Evolutionary conservation across 2,113 vertebrate species (phyloP).

Genomic region (Alligator sinensis): DNA sequence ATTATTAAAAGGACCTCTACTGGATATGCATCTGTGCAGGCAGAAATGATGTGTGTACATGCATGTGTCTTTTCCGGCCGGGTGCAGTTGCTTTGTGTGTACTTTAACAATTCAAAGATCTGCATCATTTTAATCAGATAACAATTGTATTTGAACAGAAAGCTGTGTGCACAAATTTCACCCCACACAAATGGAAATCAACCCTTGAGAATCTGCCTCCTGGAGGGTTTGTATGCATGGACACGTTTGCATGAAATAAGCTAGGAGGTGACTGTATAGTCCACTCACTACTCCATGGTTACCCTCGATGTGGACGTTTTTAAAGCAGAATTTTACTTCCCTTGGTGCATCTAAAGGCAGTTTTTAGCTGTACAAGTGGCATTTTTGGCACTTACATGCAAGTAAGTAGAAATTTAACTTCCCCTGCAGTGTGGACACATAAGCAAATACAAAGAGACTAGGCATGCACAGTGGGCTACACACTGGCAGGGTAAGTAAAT

Average conservation of each 20-base stretch:
- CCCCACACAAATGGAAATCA: constrained; percentile 4
- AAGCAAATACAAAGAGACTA: too few relatives aligned
- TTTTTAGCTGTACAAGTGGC: too few relatives aligned
- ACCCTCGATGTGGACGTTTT: too few relatives aligned
- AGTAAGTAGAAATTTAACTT: too few relatives aligned
- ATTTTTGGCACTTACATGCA: too few relatives aligned
- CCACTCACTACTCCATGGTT: neutral
- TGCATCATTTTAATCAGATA: constrained; percentile 50
- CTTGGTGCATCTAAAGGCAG: too few relatives aligned
- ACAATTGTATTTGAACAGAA: constrained; percentile 45
- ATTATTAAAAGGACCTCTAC: constrained; percentile 61
- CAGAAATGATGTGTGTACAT: constrained; percentile 25
- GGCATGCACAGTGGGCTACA: too few relatives aligned
- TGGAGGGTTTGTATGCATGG: constrained; percentile 5
- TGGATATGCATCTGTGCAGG: neutral
- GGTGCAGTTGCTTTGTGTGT: constrained; percentile 32
- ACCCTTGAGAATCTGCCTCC: constrained; percentile 21
- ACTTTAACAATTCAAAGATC: constrained; percentile 50
- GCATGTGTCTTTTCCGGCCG: constrained; percentile 46
- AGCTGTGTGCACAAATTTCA: constrained; percentile 42
- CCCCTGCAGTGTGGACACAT: too few relatives aligned
- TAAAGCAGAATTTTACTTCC: too few relatives aligned
- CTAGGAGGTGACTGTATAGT: constrained; percentile 24
- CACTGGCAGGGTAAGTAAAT: too few relatives aligned
- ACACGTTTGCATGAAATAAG: constrained; percentile 8